These are phyloP conservation scores for Scelioninae gen. 2 DNA, from an alignment of 2,888 invertebrate species.

Conservation along the genomic window DNA sequence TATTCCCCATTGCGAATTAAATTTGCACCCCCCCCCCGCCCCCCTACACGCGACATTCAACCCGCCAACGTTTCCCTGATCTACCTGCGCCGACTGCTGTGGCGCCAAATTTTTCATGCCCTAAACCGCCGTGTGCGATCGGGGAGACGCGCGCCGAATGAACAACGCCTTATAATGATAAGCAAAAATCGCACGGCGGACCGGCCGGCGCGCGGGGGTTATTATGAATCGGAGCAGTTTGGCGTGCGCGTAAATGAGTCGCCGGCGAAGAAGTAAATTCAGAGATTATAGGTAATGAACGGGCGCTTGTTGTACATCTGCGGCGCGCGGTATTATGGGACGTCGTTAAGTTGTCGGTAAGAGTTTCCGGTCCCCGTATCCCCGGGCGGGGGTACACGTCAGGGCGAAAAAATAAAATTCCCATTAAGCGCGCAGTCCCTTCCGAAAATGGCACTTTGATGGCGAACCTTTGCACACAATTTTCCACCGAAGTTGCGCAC, in stretches of 20 bases:
- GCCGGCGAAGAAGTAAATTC: slow-evolving; percentile 52
- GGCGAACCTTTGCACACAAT: not conserved
- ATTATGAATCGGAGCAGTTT: slow-evolving; percentile 34
- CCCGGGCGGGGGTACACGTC: slow-evolving; percentile 60
- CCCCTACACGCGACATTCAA: no score
- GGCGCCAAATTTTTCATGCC: no score
- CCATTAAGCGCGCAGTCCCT: slow-evolving; percentile 50
- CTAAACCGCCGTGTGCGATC: no score
- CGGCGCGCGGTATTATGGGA: slow-evolving; percentile 59
- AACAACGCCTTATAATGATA: slow-evolving; percentile 50
- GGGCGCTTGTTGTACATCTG: slow-evolving; percentile 60
- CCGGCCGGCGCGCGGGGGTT: slow-evolving; percentile 24
- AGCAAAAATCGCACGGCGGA: slow-evolving; percentile 42
- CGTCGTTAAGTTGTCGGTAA: slow-evolving; percentile 62
- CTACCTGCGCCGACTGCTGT: no score
- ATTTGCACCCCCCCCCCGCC: no score
- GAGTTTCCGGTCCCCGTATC: slow-evolving; percentile 61
- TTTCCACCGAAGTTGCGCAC: slow-evolving; percentile 18
- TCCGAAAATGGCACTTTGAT: slow-evolving; percentile 45
- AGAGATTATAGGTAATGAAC: slow-evolving; percentile 60
- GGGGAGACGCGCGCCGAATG: no score
- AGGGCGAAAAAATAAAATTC: slow-evolving; percentile 62
- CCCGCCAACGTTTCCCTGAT: no score
- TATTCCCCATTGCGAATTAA: no score
- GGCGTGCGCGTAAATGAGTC: slow-evolving; percentile 45